A percentile compares a stretch with the other conserved stretches of the same genome.
Evolutionary conservation across 2,113 vertebrate species (phyloP).

Genomic region (Cnemophilus loriae): DNA sequence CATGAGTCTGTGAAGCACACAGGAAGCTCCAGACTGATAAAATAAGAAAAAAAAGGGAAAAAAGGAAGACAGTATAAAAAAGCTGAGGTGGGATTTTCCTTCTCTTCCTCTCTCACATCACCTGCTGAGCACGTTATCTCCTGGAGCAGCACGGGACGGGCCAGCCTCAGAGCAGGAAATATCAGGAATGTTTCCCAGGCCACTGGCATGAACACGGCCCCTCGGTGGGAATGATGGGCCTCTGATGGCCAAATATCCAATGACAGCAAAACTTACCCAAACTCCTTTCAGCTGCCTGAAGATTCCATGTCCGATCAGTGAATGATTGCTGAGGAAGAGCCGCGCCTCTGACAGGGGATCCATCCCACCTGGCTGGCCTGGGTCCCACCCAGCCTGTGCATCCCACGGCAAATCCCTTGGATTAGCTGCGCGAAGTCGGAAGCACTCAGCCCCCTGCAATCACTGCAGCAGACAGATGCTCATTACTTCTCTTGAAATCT

Average conservation of each 20-base stretch:
- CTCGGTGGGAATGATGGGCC: accelerated
- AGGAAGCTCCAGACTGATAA: neutral
- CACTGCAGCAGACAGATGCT: neutral
- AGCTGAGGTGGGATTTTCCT: neutral
- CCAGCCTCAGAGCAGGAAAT: neutral
- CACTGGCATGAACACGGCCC: accelerated
- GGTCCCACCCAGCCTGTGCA: neutral
- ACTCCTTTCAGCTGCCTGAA: neutral
- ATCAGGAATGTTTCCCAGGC: neutral
- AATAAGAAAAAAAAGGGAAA: neutral
- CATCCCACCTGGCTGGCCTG: neutral
- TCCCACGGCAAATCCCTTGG: neutral
- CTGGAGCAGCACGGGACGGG: neutral
- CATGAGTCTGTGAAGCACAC: neutral
- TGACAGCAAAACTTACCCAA: neutral
- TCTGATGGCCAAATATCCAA: neutral
- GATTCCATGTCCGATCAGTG: neutral
- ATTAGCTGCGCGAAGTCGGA: neutral
- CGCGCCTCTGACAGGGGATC: neutral
- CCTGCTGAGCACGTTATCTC: neutral
- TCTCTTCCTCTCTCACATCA: neutral
- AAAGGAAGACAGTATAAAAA: neutral
- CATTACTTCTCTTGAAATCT: slow-evolving; percentile 6
- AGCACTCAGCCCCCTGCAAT: neutral
- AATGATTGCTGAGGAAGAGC: neutral